phyloP scores from a whole-genome alignment of 2,113 vertebrate species.

The Pheucticus melanocephalus region DNA sequence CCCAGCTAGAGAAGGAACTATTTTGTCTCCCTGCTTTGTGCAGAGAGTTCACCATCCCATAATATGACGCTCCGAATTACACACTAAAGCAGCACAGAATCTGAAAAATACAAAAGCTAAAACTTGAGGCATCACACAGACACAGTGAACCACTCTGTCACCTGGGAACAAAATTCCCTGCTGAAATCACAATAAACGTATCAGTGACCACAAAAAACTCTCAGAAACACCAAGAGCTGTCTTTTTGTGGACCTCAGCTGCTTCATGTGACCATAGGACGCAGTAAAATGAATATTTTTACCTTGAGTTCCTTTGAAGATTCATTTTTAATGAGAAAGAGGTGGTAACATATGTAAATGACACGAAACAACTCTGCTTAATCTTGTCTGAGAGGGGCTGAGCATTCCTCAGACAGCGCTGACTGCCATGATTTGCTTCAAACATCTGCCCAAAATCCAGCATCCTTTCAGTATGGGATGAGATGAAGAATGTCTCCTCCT shows the following conservation, averaged over 20 bases:
- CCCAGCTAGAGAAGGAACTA: not conserved
- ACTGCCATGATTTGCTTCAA: not conserved
- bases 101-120: not conserved
- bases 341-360: not conserved
- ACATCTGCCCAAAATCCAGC: not conserved
- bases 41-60: not conserved
- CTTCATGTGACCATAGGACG: too few relatives aligned
- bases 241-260: not conserved
- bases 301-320: not conserved
- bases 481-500: not conserved
- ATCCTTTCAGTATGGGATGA: not conserved
- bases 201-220: not conserved
- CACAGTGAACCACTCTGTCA: not conserved
- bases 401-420: not conserved
- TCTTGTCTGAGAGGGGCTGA: not conserved
- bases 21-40: not conserved
- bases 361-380: not conserved
- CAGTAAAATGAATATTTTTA: not conserved
- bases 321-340: not conserved
- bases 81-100: not conserved
- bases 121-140: not conserved
- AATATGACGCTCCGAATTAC: accelerated
- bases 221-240: not conserved
- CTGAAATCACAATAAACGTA: not conserved
- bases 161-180: not conserved